Percentiles rank a stretch among this genome's conserved stretches.
phyloP scores from a whole-genome alignment of 2,888 invertebrate genomes.

The Tinea trinotella region DNA sequence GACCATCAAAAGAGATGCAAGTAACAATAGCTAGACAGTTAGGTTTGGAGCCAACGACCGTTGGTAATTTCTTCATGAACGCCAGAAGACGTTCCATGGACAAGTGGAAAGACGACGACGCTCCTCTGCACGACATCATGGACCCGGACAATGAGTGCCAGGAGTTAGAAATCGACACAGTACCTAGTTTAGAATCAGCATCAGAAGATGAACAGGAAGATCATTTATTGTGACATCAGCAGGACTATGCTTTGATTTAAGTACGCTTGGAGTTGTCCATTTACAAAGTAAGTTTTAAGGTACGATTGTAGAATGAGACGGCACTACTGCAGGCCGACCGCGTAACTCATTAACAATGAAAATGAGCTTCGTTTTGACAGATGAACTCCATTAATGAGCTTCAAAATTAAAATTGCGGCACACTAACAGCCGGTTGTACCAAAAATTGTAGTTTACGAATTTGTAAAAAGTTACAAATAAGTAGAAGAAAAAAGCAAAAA shows the following conservation, averaged over 20 bases:
- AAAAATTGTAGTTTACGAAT: too few relatives aligned
- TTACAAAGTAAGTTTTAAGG: too few relatives aligned
- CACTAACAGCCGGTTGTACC: too few relatives aligned
- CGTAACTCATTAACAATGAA: too few relatives aligned
- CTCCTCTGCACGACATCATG: constrained; percentile 69
- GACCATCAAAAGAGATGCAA: constrained; percentile 99
- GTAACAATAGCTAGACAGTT: constrained; percentile 98
- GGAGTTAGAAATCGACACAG: constrained; percentile 57
- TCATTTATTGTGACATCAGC: constrained; percentile 69
- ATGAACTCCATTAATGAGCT: too few relatives aligned
- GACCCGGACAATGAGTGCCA: constrained; percentile 68
- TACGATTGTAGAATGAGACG: too few relatives aligned
- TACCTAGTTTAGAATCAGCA: constrained; percentile 55
- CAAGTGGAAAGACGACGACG: constrained; percentile 97
- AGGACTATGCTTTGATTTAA: too few relatives aligned
- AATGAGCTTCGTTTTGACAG: too few relatives aligned
- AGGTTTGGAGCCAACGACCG: constrained; percentile 96
- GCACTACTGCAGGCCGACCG: too few relatives aligned
- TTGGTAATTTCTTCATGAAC: constrained; percentile 99
- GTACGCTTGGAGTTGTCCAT: background rate
- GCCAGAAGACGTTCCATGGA: constrained; percentile 98
- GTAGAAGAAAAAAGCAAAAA: too few relatives aligned
- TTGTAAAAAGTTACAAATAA: too few relatives aligned
- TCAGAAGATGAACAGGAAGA: constrained; percentile 64
- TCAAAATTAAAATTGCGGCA: too few relatives aligned